phyloP scores from a whole-genome alignment of 1,140 invertebrate genomes.

The Drosophila suzukii region DNA sequence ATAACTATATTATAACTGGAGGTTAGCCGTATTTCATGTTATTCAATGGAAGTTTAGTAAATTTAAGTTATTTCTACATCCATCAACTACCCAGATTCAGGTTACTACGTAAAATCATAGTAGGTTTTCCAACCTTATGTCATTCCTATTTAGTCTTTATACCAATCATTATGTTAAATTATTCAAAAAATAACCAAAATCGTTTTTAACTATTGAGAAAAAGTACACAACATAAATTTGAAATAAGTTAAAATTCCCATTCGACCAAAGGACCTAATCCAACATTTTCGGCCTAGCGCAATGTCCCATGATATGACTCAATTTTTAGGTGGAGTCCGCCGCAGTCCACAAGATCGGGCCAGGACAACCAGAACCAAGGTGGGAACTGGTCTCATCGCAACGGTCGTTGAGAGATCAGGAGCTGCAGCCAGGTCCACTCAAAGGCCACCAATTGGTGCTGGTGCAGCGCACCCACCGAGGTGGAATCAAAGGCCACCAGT shows the following conservation, averaged over 20 bases:
- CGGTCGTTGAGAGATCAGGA: too few relatives aligned
- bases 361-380: not conserved
- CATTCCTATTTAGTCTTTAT: conserved; percentile 8
- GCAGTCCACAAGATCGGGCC: not conserved
- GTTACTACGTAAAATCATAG: not conserved
- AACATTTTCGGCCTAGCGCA: conserved; percentile 7
- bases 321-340: conserved; percentile 6
- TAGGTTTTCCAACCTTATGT: not conserved
- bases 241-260: conserved; percentile 14
- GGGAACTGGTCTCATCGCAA: not conserved
- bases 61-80: too few relatives aligned
- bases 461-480: not conserved
- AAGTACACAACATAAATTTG: conserved; percentile 4
- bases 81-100: not conserved
- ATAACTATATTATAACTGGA: too few relatives aligned
- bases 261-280: not conserved
- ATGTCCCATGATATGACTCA: conserved; percentile 16
- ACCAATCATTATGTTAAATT: conserved; percentile 33
- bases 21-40: too few relatives aligned
- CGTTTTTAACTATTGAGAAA: conserved; percentile 23
- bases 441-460: not conserved
- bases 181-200: conserved; percentile 27
- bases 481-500: not conserved
- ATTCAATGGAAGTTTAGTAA: too few relatives aligned
- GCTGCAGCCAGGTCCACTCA: not conserved